These are phyloP conservation scores for Phlogophora meticulosa DNA, from an alignment of 2,888 invertebrate genomes.

Conservation along the genomic window DNA sequence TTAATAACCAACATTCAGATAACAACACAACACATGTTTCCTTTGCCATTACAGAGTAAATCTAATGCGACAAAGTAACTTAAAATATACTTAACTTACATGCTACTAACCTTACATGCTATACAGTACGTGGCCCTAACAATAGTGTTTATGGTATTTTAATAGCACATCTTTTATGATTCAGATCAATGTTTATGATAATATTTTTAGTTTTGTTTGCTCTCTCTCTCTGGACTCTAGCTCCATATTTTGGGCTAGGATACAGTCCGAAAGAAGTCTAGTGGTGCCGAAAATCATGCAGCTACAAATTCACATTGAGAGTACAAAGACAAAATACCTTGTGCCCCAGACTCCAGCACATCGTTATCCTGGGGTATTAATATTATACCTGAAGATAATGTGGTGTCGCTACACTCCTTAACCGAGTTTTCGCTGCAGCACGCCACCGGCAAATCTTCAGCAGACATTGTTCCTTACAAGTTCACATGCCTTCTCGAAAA, in stretches of 20 bases:
- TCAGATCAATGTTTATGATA: too few relatives aligned
- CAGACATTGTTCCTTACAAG: constrained; percentile 27
- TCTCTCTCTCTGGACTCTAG: too few relatives aligned
- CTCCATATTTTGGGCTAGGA: background rate
- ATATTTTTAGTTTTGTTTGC: too few relatives aligned
- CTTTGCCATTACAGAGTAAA: too few relatives aligned
- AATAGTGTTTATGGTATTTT: too few relatives aligned
- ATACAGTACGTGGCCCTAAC: too few relatives aligned
- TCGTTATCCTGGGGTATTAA: constrained; percentile 25
- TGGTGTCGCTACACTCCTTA: background rate
- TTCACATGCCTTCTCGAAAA: constrained; percentile 1
- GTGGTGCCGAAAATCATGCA: background rate
- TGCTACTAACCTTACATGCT: too few relatives aligned
- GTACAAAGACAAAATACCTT: constrained; percentile 33
- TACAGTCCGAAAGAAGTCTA: background rate
- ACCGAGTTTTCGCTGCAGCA: constrained; percentile 15
- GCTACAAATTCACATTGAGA: background rate
- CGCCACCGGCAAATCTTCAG: constrained; percentile 9
- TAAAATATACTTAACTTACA: too few relatives aligned
- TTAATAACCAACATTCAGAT: too few relatives aligned
- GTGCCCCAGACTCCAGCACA: constrained; percentile 12
- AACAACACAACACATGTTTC: too few relatives aligned
- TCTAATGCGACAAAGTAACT: too few relatives aligned
- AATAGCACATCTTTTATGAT: too few relatives aligned
- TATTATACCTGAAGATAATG: constrained; percentile 36